Evolutionary conservation across 2,113 vertebrate genomes (phyloP), one percentile per base, ranked within the genome.

Genomic region (Mus pahari): DNA sequence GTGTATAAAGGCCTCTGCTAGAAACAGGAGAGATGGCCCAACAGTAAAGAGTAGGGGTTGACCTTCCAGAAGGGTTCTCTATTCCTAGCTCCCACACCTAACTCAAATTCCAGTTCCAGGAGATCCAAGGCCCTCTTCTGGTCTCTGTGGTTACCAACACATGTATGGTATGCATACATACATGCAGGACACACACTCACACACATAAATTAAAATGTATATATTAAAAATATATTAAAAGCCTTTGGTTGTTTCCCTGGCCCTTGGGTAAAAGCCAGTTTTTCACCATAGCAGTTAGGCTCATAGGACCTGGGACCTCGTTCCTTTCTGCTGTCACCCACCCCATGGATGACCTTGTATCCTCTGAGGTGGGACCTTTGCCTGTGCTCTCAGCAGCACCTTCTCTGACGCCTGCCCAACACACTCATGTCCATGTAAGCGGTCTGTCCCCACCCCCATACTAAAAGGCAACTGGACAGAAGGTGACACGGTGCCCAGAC

Each of bases 361-460:
- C 75, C 48, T 26, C 84, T 20, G 9, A 17, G 62, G 33, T 78
- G 3, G 20, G 39, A 7, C 68, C 74, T 86, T 45, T 45, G 39
- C 88, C 39, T 3, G 3, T 36, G 45, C 13, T 17, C 83, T 31
- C 16, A 31, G 79, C 24, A 42, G 68, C 39, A n/a, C 36, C 66
- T 81, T 8, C 50, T 36, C 58, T n/a, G 19, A 50, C 17, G 7
- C 20, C 74, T 28, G 20, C 24, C 16, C 13, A 8, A 6, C 31
- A 17, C 45, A 24, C 1, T n/a, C n/a, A n/a, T n/a, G 0, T 4
- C 50, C 20, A 2, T 0, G 6, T 74, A 5, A 5, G 48, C 5
- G 11, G 17, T 53, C 73, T 70, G 16, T 26, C 13, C 31, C 55
- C 3, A 0, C 11, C 45, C 22, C 8, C 33, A 19, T 26, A 26